Base-by-base conservation (phyloP, 2,888 invertebrate species). In the Calameuta idolon region DNA sequence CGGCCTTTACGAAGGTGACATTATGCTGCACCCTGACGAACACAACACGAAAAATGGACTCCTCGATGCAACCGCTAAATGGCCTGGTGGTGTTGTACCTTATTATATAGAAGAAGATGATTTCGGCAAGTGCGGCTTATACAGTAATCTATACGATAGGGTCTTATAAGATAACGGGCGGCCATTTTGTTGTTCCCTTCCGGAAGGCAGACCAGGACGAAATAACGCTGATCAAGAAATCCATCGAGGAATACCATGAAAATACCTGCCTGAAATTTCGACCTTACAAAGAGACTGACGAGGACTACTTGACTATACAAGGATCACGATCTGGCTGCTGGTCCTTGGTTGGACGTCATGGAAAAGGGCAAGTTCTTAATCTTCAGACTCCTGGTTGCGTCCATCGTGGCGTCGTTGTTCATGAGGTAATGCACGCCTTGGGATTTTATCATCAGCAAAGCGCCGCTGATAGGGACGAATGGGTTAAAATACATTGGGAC, bases 391-490 rank as follows among this genome's bases (percentile, higher is more conserved):
- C 89, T 0, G 90, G 91, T 68, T 92, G 92, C 81, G 85, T 92
- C 11, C 88, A 87, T 3, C 92, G 91, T 76, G 93, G 94, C 9
- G 93, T 93, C 30, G 92, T 94, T 69, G 92, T 94, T 76, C 94
- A 97, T 88, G 97, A 97, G 90, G 93, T 97, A 89, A 93, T 97
- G 85, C 97, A 97, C 87, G 95, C 96, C 0, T 90, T 96, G 1
- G 97, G 97, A 0, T 97, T 97, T 90, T 96, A 95, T 89, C 97
- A 97, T 87, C 97, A 97, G 92, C 97, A 97, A 88, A 96, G 95
- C 87, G 93, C 96, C 34, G 94, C 94, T 30, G 95, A 97, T 90
- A 93, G 97, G 82, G 96, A 97, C 87, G 93, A 95, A 1, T 96
- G 93, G 89, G 95, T 97, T 1, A 93, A 93, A 82, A 96, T 97